Conservation (phyloP, 2,113 vertebrate genomes). For the Rattus norvegicus region GRCr8 NC_086032.1:65766001-65766500, state of each 20-base stretch:
- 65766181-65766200: no score
- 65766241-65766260: accelerated
- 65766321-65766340: accelerated
- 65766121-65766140: no score
- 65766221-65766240: background rate
- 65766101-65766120: no score
- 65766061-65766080: no score
- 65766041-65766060: no score
- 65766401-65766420: background rate
- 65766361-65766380: background rate
- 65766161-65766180: no score
- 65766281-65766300: background rate
- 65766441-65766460: accelerated
- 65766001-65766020: no score
- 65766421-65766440: accelerated
- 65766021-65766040: no score
- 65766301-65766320: background rate
- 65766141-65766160: no score
- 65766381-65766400: background rate
- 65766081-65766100: no score
- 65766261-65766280: background rate
- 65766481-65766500: background rate
- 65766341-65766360: background rate
- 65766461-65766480: background rate
- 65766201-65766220: no score